These are phyloP conservation scores for Chrysaora quinquecirrha DNA, from an alignment of 30 jellyfish, hydroid and myxozoan species.

Conservation along the genomic window DNA sequence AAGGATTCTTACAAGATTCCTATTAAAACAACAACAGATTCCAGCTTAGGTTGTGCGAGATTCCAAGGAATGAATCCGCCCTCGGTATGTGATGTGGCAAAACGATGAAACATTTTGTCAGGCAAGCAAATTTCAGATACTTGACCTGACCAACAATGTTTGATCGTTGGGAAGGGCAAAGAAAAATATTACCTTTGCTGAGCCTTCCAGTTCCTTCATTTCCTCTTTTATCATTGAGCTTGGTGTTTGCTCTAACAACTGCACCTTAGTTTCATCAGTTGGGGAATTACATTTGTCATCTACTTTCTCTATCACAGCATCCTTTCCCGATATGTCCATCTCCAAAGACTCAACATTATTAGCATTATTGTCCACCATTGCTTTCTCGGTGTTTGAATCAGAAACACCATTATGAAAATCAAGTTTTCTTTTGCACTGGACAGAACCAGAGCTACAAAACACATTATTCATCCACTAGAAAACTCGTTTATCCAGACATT, in stretches of 20 bases:
- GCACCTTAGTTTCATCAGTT: neutral
- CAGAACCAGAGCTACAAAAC: constrained; percentile 1
- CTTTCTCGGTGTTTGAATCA: neutral
- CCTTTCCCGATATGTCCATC: neutral
- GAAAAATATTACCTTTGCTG: too few species aligned
- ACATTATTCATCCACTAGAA: too few species aligned
- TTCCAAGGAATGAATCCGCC: too few species aligned
- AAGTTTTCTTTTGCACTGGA: constrained; percentile 40
- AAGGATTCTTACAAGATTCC: too few species aligned
- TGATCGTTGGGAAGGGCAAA: too few species aligned
- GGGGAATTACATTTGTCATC: neutral
- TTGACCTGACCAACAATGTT: too few species aligned
- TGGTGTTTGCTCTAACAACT: neutral
- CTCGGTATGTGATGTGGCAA: too few species aligned
- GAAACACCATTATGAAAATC: neutral
- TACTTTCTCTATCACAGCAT: neutral
- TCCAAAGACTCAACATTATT: neutral
- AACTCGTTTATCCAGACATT: too few species aligned
- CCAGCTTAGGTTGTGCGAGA: too few species aligned
- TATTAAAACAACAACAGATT: too few species aligned
- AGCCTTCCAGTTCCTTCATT: neutral
- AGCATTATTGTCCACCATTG: neutral
- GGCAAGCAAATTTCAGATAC: too few species aligned
- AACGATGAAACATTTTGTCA: too few species aligned
- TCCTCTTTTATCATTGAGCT: neutral